Percentiles rank a stretch among this genome's conserved stretches.
Evolutionary conservation across 2,888 invertebrate genomes (phyloP).

Genomic region (Oscheius sp.): DNA sequence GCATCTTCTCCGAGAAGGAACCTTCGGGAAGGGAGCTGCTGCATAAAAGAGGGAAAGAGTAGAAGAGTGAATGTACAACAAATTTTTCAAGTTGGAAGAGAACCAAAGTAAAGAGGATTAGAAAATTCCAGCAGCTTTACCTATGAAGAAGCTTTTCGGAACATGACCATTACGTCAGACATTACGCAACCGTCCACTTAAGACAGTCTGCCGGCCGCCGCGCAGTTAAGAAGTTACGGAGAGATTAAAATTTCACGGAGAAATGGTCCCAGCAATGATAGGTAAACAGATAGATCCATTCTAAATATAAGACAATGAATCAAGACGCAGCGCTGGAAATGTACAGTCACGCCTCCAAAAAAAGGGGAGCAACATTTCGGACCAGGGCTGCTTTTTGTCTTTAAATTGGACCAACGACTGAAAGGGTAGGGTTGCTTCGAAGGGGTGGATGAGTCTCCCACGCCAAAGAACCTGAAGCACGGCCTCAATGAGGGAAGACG

Average conservation of each 20-base stretch:
- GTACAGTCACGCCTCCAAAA: no score
- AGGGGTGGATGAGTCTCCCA: constrained; percentile 15
- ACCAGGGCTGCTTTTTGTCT: no score
- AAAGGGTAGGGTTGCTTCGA: no score
- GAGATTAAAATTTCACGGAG: neutral
- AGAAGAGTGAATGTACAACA: neutral
- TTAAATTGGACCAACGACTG: no score
- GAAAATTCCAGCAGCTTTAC: neutral
- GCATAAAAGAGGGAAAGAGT: neutral
- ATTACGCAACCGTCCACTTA: constrained; percentile 22
- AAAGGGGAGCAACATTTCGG: no score
- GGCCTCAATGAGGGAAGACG: constrained; percentile 8
- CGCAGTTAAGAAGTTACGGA: neutral
- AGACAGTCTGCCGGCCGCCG: constrained; percentile 1
- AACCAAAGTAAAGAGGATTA: neutral
- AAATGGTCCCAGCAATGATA: no score
- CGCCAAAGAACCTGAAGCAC: constrained; percentile 23
- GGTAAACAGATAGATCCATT: no score
- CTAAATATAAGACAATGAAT: neutral
- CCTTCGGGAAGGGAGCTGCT: no score
- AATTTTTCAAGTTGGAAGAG: neutral
- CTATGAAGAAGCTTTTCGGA: constrained; percentile 18
- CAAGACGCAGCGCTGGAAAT: neutral
- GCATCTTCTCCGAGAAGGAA: neutral
- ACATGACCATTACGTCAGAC: constrained; percentile 27